These are phyloP conservation scores for Zophobas morio DNA, from an alignment of 1,140 invertebrate genomes.

Conservation along the genomic window DNA sequence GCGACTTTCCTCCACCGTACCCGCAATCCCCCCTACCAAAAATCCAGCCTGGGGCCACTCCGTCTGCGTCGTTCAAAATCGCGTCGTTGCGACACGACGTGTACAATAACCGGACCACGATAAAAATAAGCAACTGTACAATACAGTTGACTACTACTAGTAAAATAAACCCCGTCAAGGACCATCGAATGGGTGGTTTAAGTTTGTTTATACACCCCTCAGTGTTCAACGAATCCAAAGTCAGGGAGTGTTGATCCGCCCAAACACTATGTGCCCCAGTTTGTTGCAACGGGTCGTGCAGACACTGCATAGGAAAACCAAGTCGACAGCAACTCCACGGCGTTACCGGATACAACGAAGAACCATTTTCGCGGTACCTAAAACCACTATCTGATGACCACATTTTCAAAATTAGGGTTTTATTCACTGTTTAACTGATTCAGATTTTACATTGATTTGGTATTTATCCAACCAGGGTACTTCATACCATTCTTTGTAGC, in stretches of 20 bases:
- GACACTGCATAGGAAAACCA: slow-evolving; percentile 64
- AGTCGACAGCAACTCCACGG: slow-evolving; percentile 66
- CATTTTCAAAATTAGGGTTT: slow-evolving; percentile 8
- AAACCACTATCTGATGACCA: slow-evolving; percentile 16
- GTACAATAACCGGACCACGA: slow-evolving; percentile 62
- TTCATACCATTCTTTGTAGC: slow-evolving; percentile 65
- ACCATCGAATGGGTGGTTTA: slow-evolving; percentile 57
- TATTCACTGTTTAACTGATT: slow-evolving; percentile 63
- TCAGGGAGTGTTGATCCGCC: slow-evolving; percentile 60
- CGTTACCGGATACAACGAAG: slow-evolving; percentile 53
- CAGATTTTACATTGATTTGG: slow-evolving; percentile 61
- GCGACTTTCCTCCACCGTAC: slow-evolving; percentile 57
- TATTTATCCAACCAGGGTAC: slow-evolving; percentile 64
- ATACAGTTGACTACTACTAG: slow-evolving; percentile 51
- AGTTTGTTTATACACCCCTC: slow-evolving; percentile 63
- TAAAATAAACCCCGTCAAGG: slow-evolving; percentile 52
- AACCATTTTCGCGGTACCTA: slow-evolving; percentile 44
- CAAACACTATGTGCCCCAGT: slow-evolving; percentile 59
- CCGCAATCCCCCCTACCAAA: slow-evolving; percentile 62
- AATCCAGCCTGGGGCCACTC: slow-evolving; percentile 64
- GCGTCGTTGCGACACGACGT: slow-evolving; percentile 65
- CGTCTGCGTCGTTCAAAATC: slow-evolving; percentile 59
- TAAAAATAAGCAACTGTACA: slow-evolving; percentile 56
- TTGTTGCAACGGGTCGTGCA: slow-evolving; percentile 66
- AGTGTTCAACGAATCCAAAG: slow-evolving; percentile 60